Percentiles rank a stretch among this genome's conserved stretches.
Conservation (phyloP, 2,113 vertebrate species). For the Acinonyx jubatus region DNA sequence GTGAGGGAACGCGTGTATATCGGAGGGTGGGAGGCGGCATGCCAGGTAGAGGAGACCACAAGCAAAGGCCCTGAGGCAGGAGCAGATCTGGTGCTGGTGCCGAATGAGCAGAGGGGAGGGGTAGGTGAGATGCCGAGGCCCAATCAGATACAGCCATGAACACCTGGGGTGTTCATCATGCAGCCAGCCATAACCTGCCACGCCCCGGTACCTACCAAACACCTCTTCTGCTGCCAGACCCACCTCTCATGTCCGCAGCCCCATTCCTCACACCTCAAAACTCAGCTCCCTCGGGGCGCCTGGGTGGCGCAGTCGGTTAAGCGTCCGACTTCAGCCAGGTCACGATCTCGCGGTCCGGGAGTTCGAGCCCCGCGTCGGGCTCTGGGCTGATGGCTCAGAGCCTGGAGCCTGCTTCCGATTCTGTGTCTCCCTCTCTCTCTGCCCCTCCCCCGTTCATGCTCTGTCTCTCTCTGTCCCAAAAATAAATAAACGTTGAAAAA, state of each 20-base stretch:
- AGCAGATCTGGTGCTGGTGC: fast-evolving
- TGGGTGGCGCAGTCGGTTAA: no score
- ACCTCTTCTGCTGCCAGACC: not conserved
- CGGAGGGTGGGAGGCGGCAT: not conserved
- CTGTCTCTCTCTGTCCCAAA: no score
- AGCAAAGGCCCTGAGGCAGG: not conserved
- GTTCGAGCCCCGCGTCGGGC: no score
- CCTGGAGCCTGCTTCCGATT: no score
- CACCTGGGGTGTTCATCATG: fast-evolving
- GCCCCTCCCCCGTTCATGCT: no score
- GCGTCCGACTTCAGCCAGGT: no score
- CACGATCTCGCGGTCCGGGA: no score
- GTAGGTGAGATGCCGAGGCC: fast-evolving
- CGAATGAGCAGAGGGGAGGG: not conserved
- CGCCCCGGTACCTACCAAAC: no score
- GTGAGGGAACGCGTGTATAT: fast-evolving
- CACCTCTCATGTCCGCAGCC: not conserved
- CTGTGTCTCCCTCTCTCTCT: no score
- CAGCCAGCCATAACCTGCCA: not conserved
- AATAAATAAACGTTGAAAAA: no score
- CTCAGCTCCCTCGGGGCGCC: not conserved
- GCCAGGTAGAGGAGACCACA: not conserved
- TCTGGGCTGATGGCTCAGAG: no score
- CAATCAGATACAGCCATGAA: not conserved
- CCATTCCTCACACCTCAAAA: not conserved